Base-by-base conservation (phyloP, 2,113 vertebrate genomes). In the Fukomys damarensis region DNA sequence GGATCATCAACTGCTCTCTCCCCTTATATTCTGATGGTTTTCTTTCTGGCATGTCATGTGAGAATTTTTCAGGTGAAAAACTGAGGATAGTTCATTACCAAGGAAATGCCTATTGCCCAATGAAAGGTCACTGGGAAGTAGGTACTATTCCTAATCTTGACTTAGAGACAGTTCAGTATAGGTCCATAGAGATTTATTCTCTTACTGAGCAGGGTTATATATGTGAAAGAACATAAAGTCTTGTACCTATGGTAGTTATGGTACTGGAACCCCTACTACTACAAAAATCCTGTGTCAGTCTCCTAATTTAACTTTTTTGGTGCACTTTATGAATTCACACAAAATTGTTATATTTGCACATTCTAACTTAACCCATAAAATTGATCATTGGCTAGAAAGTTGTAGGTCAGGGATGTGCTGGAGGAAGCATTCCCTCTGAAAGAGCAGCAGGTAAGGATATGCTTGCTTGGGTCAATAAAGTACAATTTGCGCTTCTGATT, bases 11-110 rank as follows among this genome's bases (percentile, higher is more conserved):
- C 46, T 49, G 46, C 46, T 49, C 46, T 49, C 46, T 49, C 46
- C 5, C 46, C 91, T 96, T 68, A 16, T 70, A 54, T 77, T 38
- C 85, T 1, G 5, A 54, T 80, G 85, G 10, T 93, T 97, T 95
- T 93, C 43, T 92, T 96, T 88, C 76, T 91, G 35, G 38, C 3
- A 1, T 89, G 49, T 20, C 68, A 86, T 89, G 83, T 54, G 58
- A 84, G 35, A 89, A 52, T 86, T 72, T 66, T 70, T 79, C 93
- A 96, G 68, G 59, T 52, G 76, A 83, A 95, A 35, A 70, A 76
- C 63, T 58, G 83, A 95, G 61, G 30, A 70, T n/a, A 80, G 46
- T 49, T 46, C 54, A 20, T 87, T 74, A 92, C 74, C 43, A 80
- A 86, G 56, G 63, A 76, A 30, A 76, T 30, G 49, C 24, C 83